phyloP scores from a whole-genome alignment of 2,113 vertebrate genomes.

The Ardeotis arabs region DNA sequence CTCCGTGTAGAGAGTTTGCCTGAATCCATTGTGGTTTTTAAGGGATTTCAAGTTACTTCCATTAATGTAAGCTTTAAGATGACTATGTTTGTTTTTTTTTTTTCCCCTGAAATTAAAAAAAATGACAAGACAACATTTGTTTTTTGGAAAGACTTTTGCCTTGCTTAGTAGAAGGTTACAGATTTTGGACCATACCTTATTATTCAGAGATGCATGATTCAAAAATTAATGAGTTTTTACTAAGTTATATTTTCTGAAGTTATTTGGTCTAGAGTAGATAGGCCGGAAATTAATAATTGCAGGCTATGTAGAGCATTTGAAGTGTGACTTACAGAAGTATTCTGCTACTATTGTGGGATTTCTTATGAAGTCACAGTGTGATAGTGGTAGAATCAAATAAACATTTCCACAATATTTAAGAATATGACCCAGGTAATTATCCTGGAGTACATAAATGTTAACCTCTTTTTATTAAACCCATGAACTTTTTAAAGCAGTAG shows the following conservation, averaged over 20 bases:
- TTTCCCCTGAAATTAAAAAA: background rate
- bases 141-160: background rate
- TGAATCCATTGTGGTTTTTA: background rate
- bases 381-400: background rate
- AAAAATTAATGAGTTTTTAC: background rate
- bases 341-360: background rate
- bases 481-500: conserved; percentile 5
- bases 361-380: background rate
- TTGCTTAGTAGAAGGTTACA: background rate
- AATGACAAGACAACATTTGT: background rate
- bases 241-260: background rate
- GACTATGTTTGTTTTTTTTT: background rate
- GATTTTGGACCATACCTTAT: background rate
- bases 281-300: background rate
- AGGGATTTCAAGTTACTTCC: background rate
- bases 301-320: background rate
- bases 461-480: background rate
- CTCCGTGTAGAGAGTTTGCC: background rate
- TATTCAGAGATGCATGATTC: background rate
- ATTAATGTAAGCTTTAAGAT: background rate
- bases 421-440: background rate
- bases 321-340: background rate
- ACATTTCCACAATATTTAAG: background rate
- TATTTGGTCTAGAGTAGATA: background rate
- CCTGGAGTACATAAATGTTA: background rate